phyloP scores from a whole-genome alignment of 1,140 invertebrate species.

The Drosophila pseudoananassae region DNA sequence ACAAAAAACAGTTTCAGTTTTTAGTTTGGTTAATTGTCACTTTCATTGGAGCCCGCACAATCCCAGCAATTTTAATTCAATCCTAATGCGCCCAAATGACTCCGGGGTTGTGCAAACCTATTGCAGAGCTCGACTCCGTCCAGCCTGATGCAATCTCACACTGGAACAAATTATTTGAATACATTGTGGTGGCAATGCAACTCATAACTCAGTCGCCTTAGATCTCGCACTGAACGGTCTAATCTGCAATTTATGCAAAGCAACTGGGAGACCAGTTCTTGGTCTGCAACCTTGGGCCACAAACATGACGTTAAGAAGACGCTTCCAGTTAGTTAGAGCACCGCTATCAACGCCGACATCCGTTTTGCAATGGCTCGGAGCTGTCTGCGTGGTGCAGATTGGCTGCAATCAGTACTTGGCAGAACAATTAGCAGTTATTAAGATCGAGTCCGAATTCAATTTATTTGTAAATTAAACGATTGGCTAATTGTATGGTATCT shows the following conservation, averaged over 20 bases:
- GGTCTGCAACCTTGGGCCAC: slow-evolving; percentile 61
- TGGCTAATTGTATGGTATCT: slow-evolving; percentile 37
- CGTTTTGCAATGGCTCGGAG: slow-evolving; percentile 42
- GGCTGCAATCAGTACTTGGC: slow-evolving; percentile 39
- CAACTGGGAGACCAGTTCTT: slow-evolving; percentile 55
- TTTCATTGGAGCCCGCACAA: slow-evolving; percentile 70
- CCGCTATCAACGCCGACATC: slow-evolving; percentile 8
- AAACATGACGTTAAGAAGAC: slow-evolving; percentile 55
- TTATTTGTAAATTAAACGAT: slow-evolving; percentile 60
- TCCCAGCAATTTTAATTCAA: slow-evolving; percentile 80
- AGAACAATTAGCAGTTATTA: slow-evolving; percentile 64
- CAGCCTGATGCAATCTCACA: slow-evolving; percentile 42
- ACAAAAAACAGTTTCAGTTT: slow-evolving; percentile 27
- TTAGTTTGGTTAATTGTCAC: slow-evolving; percentile 71
- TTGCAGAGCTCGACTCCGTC: neutral
- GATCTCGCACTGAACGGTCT: slow-evolving; percentile 26
- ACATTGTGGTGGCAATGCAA: slow-evolving; percentile 45
- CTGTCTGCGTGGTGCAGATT: neutral
- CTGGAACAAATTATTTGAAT: slow-evolving; percentile 43
- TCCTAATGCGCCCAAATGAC: slow-evolving; percentile 74
- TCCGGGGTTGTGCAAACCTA: slow-evolving; percentile 58
- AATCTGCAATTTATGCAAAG: slow-evolving; percentile 63
- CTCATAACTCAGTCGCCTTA: slow-evolving; percentile 40
- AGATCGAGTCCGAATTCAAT: slow-evolving; percentile 60
- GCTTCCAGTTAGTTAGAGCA: slow-evolving; percentile 43